Evolutionary conservation across 1,140 invertebrate genomes (phyloP).

Genomic region (Lerema accius): DNA sequence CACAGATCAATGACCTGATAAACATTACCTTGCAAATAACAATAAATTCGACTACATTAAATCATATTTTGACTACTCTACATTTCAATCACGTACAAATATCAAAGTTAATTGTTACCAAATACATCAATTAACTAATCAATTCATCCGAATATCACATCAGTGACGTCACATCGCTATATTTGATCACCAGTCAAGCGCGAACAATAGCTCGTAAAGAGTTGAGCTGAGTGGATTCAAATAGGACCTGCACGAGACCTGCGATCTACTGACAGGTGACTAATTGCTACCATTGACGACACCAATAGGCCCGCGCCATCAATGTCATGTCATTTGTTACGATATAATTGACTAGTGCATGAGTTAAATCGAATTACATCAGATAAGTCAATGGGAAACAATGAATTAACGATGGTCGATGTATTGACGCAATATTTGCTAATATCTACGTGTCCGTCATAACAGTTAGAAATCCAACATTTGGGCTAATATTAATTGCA

Average conservation of each 20-base stretch:
- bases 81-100: no score
- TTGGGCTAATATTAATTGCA: no score
- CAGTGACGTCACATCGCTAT: conserved; percentile 18
- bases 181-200: conserved; percentile 15
- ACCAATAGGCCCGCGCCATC: background rate
- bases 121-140: conserved; percentile 3
- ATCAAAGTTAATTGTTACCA: background rate
- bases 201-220: conserved; percentile 43
- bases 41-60: no score
- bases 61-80: no score
- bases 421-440: no score
- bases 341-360: background rate
- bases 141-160: conserved; percentile 2
- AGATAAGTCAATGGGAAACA: no score
- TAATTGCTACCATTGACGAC: conserved; percentile 8
- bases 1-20: no score
- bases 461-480: no score
- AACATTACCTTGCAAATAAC: no score
- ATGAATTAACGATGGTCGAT: no score
- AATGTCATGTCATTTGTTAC: background rate
- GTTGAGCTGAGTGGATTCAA: conserved; percentile 22
- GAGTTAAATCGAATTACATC: background rate
- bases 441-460: no score
- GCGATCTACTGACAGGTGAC: conserved; percentile 10
- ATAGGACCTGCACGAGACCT: conserved; percentile 28